Evolutionary conservation across 2,888 invertebrate genomes (phyloP).

Genomic region (Pristionchus maxplancki): DNA sequence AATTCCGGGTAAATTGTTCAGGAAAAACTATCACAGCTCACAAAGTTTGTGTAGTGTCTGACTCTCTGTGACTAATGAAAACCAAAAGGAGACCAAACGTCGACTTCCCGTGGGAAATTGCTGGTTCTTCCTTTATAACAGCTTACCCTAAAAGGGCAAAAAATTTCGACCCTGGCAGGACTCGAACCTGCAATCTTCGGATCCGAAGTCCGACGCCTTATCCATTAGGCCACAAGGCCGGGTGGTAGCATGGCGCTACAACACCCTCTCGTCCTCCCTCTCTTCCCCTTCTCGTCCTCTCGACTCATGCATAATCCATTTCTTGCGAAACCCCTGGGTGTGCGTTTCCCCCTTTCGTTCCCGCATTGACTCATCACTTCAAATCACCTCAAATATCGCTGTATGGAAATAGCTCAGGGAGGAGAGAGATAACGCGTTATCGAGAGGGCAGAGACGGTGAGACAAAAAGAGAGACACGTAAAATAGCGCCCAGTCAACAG

Average conservation of each 20-base stretch:
- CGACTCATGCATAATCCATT: not conserved
- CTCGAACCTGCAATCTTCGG: slow-evolving; percentile 68
- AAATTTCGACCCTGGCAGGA: slow-evolving; percentile 56
- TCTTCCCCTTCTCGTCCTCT: not conserved
- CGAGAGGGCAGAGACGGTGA: slow-evolving; percentile 13
- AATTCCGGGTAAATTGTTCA: no score
- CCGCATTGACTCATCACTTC: not conserved
- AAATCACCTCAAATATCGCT: slow-evolving; percentile 21
- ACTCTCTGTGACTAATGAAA: not conserved
- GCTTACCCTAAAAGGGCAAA: not conserved
- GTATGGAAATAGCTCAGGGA: slow-evolving; percentile 20
- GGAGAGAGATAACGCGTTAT: not conserved
- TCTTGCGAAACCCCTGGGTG: slow-evolving; percentile 3
- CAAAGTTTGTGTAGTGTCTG: not conserved
- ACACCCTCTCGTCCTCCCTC: not conserved
- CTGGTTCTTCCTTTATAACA: no score
- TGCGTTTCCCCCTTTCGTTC: not conserved
- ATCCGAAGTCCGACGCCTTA: slow-evolving; percentile 77
- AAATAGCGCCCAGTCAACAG: slow-evolving; percentile 10
- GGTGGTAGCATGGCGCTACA: not conserved
- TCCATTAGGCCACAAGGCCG: slow-evolving; percentile 76
- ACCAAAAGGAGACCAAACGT: not conserved
- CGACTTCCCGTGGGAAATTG: no score
- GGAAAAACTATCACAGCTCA: not conserved
- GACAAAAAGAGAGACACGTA: not conserved